Base-by-base conservation (phyloP, 2,888 invertebrate genomes). In the Eupithecia pulchellata region DNA sequence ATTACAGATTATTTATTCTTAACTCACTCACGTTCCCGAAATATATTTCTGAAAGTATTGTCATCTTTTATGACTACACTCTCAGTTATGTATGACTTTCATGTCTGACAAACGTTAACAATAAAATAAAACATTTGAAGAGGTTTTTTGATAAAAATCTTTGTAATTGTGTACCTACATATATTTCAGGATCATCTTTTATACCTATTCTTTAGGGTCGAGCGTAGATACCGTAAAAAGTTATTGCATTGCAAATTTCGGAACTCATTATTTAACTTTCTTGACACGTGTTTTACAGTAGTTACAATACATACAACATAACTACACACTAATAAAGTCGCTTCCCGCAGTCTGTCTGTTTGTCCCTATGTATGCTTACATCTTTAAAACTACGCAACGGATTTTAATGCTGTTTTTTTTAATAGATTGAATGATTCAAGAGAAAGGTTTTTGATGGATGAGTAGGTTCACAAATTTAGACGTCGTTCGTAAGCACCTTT, bases 51-150 rank as follows among this genome's bases (percentile, higher is more conserved):
- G 29, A 57, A 57, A 57, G 5, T 57, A 57, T 14, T 57, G 29
- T 57, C 57, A 29, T 57, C 57, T 29, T 57, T 57, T 57, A 57
- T 17, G 57, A 29, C 17, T 29, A 17, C 55, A 27, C 17, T 29
- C 57, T 57, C 29, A 57, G 57, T 57, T 57, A 57, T 57, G 57
- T 29, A 57, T 57, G 57, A 57, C 2, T 14, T 17, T 29, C 57
- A 29, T 27, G 27, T 17, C 29, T 57, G 17, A 11, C 5, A 29
- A 17, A 57, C 29, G 14, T 29, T 57, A 29, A 14, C 17, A 29
- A 57, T 29, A 57, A 57, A 29, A 57, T 57, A 57, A 29, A 29
- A 29, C 29, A 13, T 57, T 20, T 8, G 29, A 17, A 29, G 14
- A 5, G 55, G 17, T 29, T 55, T 17, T 57, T 57, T 27, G 47